Base-by-base conservation (phyloP, 2,797 vertebrate species). In the Sylvia borin region DNA sequence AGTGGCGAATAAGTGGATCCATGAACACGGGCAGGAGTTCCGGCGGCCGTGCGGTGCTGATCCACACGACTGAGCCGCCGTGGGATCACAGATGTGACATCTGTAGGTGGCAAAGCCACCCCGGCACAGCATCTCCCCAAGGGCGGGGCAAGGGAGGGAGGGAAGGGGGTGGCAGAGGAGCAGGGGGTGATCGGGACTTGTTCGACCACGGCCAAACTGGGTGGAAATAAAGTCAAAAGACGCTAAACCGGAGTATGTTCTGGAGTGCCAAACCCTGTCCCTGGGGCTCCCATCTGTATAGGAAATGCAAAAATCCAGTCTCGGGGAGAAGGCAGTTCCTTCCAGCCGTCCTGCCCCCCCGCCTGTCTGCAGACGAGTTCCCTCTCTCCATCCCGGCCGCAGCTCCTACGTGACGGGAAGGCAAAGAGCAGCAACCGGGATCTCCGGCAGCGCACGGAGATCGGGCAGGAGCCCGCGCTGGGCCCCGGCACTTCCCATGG, bases 1-100 rank as follows among this genome's bases (percentile, higher is more conserved):
- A 99, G 99, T 99, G 97, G 99, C 99, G 10, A 99, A 99, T 96
- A 99, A 99, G 82, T 99, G 99, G 99, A 98, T 99, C 92, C 99
- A 99, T 0, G 99, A 99, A 78, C 93, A 99, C 2, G 99, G 99
- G 38, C 99, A 99, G 97, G 99, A 99, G 94, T 99, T 99, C 92
- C 98, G 97, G 42, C 97, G 98, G 61, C 98, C 97, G 24, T 99
- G 99, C 95, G 96, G 98, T 77, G 70, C 97, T 22, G 88, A 98
- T 72, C 98, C 98, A 2, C 96, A 96, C 19, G 99, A 99, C 87
- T 99, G 98, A 99, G 88, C 6, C 3, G 1, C 10, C 5, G 4
- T 14, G 51, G 83, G 66, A 65, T 21, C 20, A 0, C 16, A 54
- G 74, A 78, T 0, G 13, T 2, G 40, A 48, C 47, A 66, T 6